These are phyloP conservation scores for Drosophila tripunctata DNA, from an alignment of 2,888 invertebrate species.

Conservation along the genomic window DNA sequence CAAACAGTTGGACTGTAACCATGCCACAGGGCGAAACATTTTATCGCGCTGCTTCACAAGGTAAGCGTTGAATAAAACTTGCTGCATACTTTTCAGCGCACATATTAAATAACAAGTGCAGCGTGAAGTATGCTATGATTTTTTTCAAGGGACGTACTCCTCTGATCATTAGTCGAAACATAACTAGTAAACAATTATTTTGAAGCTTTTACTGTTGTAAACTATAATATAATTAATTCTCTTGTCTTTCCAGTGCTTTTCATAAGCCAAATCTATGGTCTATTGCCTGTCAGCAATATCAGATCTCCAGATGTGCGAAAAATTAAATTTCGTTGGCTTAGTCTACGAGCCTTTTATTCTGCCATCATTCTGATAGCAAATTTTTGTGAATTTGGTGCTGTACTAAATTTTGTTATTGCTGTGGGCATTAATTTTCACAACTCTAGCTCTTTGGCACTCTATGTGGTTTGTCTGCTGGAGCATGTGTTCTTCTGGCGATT, in stretches of 20 bases:
- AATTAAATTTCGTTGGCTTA: constrained; percentile 76
- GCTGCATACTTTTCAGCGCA: background rate
- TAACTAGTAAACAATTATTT: no score
- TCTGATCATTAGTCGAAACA: no score
- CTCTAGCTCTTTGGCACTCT: constrained; percentile 75
- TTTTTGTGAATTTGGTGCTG: constrained; percentile 72
- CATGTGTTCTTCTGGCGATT: constrained; percentile 81
- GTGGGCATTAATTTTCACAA: constrained; percentile 75
- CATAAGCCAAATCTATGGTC: constrained; percentile 79
- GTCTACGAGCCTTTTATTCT: constrained; percentile 71
- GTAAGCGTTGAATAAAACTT: constrained; percentile 37
- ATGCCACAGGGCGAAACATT: constrained; percentile 79
- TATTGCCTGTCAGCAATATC: constrained; percentile 80
- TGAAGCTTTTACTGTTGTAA: no score
- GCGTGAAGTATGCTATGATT: background rate
- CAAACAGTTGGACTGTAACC: constrained; percentile 38
- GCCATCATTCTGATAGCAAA: constrained; percentile 63
- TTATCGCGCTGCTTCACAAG: constrained; percentile 71
- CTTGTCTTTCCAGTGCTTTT: constrained; percentile 62
- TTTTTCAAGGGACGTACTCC: no score
- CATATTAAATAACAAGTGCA: background rate
- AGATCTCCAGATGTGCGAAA: constrained; percentile 53
- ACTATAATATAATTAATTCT: background rate
- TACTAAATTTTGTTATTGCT: constrained; percentile 59
- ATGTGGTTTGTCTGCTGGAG: constrained; percentile 76